Base-by-base conservation (phyloP, 2,888 invertebrate species). In the Mactromeris polynyma region DNA sequence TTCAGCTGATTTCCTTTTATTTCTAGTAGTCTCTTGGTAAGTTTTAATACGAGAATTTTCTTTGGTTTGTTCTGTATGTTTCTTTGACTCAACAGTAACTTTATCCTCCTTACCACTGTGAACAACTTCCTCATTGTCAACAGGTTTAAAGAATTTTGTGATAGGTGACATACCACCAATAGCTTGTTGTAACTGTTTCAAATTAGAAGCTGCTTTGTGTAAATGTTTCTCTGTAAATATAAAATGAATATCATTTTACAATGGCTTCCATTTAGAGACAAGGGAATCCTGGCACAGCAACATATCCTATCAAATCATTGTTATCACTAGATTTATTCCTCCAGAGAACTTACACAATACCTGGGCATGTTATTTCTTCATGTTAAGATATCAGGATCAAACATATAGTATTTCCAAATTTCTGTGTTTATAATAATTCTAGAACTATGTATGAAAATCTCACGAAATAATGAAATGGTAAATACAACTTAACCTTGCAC, bases 121-220 rank as follows among this genome's bases (percentile, higher is more conserved):
- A n/a, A 26, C 51, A 40, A 38, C 40, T 17, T 21, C 42, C 0
- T 33, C 36, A 31, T 26, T 9, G 7, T 81, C 58, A 64, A 85
- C 6, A 36, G 78, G 88, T 31, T 88, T 85, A 79, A 88, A 88
- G 42, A 82, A 88, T 17, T 85, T 82, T 11, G 88, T 88, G 46
- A 88, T 88, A 19, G 82, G 85, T 17, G 79, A 80, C 36, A 64
- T 42, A 14, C 42, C 80, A 26, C 80, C 6, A 3, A 36, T 40
- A n/a, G 54, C 77, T 64, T 80, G 58, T 7, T 38, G 79, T 17
- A 85, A 40, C 26, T 64, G 2, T n/a, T 7, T 64, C 26, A 64
- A 26, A 21, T 26, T n/a, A n/a, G n/a, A 26, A n/a, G 26, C 4
- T 3, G 11, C 26, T 64, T 2, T n/a, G 0, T 64, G n/a, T 64